phyloP scores from a whole-genome alignment of 37 sponge, comb jelly and placozoan genomes.

The Axinella damicornis region DNA sequence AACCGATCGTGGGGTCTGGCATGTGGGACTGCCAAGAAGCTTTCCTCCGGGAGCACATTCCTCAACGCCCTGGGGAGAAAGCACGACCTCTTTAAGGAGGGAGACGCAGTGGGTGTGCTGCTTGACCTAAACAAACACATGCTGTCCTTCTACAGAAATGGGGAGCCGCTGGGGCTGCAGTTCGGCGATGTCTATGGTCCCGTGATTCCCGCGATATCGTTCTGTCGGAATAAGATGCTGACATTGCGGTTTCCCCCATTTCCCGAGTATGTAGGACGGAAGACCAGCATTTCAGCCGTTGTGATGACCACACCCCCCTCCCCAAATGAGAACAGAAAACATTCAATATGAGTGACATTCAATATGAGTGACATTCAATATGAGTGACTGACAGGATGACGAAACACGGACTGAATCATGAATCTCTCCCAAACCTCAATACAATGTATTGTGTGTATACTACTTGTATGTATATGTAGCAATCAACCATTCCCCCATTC shows the following conservation, averaged over 20 bases:
- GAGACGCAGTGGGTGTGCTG: constrained; percentile 56
- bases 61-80: constrained; percentile 16
- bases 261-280: background rate
- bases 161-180: constrained; percentile 27
- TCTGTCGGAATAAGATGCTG: constrained; percentile 55
- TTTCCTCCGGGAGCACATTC: constrained; percentile 36
- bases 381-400: no score
- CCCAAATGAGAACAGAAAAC: no score
- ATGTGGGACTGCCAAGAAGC: constrained; percentile 53
- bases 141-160: constrained; percentile 48
- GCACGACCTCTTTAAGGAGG: constrained; percentile 38
- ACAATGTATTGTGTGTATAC: no score
- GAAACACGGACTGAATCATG: no score
- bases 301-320: no score
- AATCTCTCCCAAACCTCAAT: no score
- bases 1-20: constrained; percentile 54
- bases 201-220: constrained; percentile 61
- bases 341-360: no score
- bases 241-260: constrained; percentile 46
- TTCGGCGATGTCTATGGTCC: constrained; percentile 60
- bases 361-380: no score
- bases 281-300: no score
- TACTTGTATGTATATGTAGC: no score
- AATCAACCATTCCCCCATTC: no score
- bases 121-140: constrained; percentile 45